Base-by-base conservation (phyloP, 1,140 invertebrate species). In the Drosophila albomicans region DNA sequence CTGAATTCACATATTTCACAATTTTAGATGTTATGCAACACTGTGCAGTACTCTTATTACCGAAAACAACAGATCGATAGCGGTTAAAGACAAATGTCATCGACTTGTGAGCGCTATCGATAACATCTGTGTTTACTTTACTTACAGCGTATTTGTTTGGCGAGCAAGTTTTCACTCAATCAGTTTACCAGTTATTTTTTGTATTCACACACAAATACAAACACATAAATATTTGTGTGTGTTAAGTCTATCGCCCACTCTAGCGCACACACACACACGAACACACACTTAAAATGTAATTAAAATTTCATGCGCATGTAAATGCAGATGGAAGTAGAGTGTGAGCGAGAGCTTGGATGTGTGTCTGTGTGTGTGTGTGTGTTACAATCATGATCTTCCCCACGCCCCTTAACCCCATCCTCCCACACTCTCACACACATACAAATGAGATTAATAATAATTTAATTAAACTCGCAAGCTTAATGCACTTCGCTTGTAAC, bases 391-490 rank as follows among this genome's bases (percentile, higher is more conserved):
- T 32, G 46, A 54, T 49, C 62, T 64, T 62, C 11, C 58, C 1
- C 43, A n/a, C 10, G 16, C 41, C 16, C 57, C 25, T 28, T 10
- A 4, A 30, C 63, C 11, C 32, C 5, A 10, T 16, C 11, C 20
- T 11, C 51, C 35, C 32, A 56, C 48, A 32, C 25, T 11, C 58
- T 54, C 59, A 45, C 35, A 30, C 43, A 46, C 73, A 85, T 48
- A 76, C 25, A 69, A 87, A 86, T 82, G 76, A 82, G 82, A 88
- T 86, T 88, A 87, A 86, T 82, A 88, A 86, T 86, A 86, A 86
- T 88, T 88, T 88, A 86, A 86, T 86, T 88, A 86, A 86, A 88
- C 74, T 80, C 75, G 49, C 59, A 66, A 67, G 82, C 75, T 82
- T 86, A 86, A 86, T 88, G 82, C 84, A 86, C 78, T 86, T 86